phyloP scores from a whole-genome alignment of 2,888 invertebrate genomes.

The Lochmaea capreae region DNA sequence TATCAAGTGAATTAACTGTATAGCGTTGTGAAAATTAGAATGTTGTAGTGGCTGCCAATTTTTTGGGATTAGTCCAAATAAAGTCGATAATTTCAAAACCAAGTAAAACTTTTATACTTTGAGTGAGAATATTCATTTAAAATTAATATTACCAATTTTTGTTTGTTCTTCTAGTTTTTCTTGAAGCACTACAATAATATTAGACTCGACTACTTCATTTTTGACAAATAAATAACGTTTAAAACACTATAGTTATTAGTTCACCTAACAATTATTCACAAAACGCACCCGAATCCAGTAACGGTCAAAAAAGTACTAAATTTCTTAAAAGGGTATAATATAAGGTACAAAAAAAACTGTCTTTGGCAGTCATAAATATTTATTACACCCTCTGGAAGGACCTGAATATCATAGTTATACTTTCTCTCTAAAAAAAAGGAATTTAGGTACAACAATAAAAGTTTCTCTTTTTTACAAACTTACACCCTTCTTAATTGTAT shows the following conservation, averaged over 20 bases:
- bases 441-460: slow-evolving; percentile 36
- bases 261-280: neutral
- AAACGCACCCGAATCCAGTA: slow-evolving; percentile 11
- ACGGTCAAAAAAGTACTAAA: slow-evolving; percentile 24
- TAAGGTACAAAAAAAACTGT: slow-evolving; percentile 25
- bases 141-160: too few species aligned
- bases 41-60: too few species aligned
- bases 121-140: too few species aligned
- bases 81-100: too few species aligned
- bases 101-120: too few species aligned
- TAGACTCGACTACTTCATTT: too few species aligned
- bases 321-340: slow-evolving; percentile 20
- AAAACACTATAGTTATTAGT: neutral
- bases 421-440: slow-evolving; percentile 35
- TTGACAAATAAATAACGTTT: too few species aligned
- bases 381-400: slow-evolving; percentile 24
- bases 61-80: too few species aligned
- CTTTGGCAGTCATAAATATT: slow-evolving; percentile 32
- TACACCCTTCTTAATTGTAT: slow-evolving; percentile 37
- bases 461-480: slow-evolving; percentile 35
- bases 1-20: too few species aligned
- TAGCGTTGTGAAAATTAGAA: too few species aligned
- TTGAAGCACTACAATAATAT: too few species aligned
- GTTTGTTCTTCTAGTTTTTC: too few species aligned
- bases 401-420: slow-evolving; percentile 16